These are phyloP conservation scores for Oxytorus armatus DNA, from an alignment of 2,888 invertebrate genomes.

Conservation along the genomic window DNA sequence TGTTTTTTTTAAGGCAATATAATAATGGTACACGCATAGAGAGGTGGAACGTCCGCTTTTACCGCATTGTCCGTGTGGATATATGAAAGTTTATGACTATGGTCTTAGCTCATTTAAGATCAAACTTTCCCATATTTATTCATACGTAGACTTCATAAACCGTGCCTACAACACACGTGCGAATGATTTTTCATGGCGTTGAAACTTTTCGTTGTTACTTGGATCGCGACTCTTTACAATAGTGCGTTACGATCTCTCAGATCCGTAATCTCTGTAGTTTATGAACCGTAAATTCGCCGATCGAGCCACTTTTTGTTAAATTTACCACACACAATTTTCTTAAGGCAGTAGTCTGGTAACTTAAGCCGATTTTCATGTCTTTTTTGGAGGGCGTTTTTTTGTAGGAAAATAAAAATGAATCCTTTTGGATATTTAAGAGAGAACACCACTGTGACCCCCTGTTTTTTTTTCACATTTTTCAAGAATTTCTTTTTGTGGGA, in stretches of 20 bases:
- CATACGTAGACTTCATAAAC: background rate
- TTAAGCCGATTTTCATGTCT: too few relatives aligned
- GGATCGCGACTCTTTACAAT: slow-evolving; percentile 18
- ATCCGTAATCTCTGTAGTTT: slow-evolving; percentile 38
- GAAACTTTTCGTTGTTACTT: background rate
- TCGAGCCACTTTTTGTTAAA: too few relatives aligned
- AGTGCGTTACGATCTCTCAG: slow-evolving; percentile 37
- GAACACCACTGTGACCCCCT: too few relatives aligned
- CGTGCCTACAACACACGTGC: background rate
- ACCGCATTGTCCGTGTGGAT: slow-evolving; percentile 58
- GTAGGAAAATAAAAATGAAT: too few relatives aligned
- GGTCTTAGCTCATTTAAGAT: slow-evolving; percentile 62
- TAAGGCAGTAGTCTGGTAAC: too few relatives aligned
- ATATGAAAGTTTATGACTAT: slow-evolving; percentile 65
- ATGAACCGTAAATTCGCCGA: too few relatives aligned
- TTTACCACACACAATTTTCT: too few relatives aligned
- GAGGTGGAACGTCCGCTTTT: slow-evolving; percentile 45
- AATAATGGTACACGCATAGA: background rate
- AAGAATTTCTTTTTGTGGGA: too few relatives aligned
- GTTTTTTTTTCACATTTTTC: too few relatives aligned
- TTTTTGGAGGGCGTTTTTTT: too few relatives aligned
- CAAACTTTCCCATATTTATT: slow-evolving; percentile 63
- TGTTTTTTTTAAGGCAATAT: background rate
- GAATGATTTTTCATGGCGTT: background rate
- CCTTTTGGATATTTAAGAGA: too few relatives aligned